Conservation (phyloP, 2,797 vertebrate genomes). For the Etheostoma nigrum region DNA sequence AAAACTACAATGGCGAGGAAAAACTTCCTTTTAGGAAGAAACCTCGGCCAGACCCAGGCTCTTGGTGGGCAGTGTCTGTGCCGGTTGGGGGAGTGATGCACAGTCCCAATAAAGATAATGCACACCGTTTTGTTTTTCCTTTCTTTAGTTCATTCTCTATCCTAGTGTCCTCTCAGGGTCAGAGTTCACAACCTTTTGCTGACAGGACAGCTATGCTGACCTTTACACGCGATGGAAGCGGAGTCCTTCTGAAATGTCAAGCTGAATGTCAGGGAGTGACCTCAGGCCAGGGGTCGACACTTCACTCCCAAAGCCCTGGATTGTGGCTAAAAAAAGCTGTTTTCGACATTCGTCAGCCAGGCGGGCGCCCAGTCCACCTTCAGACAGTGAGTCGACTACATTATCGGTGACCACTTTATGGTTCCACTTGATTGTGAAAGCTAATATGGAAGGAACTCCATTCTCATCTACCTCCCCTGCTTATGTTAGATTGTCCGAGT, state of each 20-base stretch:
- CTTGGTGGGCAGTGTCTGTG: too few relatives aligned
- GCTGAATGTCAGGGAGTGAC: conserved; percentile 77
- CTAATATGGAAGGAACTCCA: background rate
- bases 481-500: background rate
- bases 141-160: background rate
- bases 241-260: conserved; percentile 78
- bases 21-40: too few relatives aligned
- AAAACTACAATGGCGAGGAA: too few relatives aligned
- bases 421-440: conserved; percentile 6
- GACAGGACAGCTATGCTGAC: conserved; percentile 70
- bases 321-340: conserved; percentile 51
- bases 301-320: conserved; percentile 23
- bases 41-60: too few relatives aligned
- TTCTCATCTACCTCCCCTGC: background rate
- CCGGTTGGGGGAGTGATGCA: too few relatives aligned
- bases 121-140: background rate
- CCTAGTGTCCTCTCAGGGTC: conserved; percentile 35
- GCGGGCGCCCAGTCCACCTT: conserved; percentile 6
- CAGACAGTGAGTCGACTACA: conserved; percentile 3
- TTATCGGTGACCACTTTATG: background rate
- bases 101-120: too few relatives aligned
- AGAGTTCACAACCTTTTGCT: conserved; percentile 56
- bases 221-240: conserved; percentile 60
- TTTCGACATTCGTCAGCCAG: conserved; percentile 42
- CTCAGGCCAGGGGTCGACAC: conserved; percentile 44